These are phyloP conservation scores for Chrysocyon brachyurus DNA, from an alignment of 2,797 vertebrate species.

Conservation along the genomic window DNA sequence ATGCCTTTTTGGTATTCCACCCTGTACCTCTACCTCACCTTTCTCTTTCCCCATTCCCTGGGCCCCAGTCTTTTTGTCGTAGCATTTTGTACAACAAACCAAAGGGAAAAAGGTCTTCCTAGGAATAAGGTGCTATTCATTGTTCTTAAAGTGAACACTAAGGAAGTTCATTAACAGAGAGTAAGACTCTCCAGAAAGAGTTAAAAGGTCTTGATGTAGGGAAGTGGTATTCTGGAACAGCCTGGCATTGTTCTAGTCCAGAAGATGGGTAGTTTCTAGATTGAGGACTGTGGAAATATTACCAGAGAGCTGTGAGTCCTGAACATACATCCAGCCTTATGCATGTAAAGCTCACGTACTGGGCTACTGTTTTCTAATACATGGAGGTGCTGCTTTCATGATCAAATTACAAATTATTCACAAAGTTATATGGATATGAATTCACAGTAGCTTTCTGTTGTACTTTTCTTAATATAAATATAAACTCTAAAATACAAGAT, in stretches of 20 bases:
- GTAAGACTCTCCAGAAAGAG: not conserved
- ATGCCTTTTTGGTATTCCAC: not conserved
- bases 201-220: not conserved
- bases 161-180: not conserved
- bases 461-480: not conserved
- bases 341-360: not conserved
- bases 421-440: not conserved
- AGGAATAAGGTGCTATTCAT: not conserved
- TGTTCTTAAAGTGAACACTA: not conserved
- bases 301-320: not conserved
- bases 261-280: not conserved
- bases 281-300: not conserved
- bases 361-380: not conserved
- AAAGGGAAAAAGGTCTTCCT: not conserved
- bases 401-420: not conserved
- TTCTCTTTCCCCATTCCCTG: not conserved
- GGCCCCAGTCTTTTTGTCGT: not conserved
- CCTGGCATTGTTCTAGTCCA: not conserved
- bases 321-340: not conserved
- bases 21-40: not conserved
- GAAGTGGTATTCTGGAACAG: not conserved
- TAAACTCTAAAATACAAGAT: slow-evolving; percentile 48
- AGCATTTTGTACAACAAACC: not conserved
- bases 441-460: not conserved
- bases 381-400: not conserved